Evolutionary conservation across 1,140 invertebrate species (phyloP).

Genomic region (Neelides sp.): DNA sequence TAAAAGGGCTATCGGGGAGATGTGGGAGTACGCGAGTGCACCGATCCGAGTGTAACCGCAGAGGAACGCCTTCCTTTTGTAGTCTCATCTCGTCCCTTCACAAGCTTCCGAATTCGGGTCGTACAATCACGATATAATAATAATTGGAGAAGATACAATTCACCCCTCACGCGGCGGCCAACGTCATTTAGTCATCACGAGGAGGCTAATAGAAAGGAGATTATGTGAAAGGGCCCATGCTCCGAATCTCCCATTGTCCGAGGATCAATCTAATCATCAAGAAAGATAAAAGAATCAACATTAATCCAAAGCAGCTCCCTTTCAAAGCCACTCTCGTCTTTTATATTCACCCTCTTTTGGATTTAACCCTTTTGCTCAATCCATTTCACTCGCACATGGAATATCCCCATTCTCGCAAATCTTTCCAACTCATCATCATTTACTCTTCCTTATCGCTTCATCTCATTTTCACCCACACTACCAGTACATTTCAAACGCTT

Average conservation of each 20-base stretch:
- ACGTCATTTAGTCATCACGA: not conserved
- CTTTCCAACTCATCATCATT: not conserved
- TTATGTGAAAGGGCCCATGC: not conserved
- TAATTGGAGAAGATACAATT: conserved; percentile 6
- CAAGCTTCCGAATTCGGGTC: conserved; percentile 4
- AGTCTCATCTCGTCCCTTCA: conserved; percentile 13
- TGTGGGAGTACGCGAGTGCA: too few species aligned
- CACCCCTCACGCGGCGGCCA: not conserved
- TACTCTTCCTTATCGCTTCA: not conserved
- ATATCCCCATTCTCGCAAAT: not conserved
- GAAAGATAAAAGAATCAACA: conserved; percentile 25
- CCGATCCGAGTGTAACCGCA: too few species aligned
- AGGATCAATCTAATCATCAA: conserved; percentile 15
- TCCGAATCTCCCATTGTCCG: not conserved
- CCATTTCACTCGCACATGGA: not conserved
- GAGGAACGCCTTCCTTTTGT: conserved; percentile 20
- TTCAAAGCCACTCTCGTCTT: not conserved
- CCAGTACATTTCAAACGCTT: too few species aligned
- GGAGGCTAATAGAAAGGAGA: conserved; percentile 3
- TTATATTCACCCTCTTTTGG: not conserved
- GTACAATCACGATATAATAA: conserved; percentile 9
- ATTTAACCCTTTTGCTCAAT: not conserved
- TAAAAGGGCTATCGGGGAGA: too few species aligned
- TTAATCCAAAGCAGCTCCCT: not conserved
- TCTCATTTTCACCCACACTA: not conserved